Evolutionary conservation across 2,888 invertebrate genomes (phyloP).

Genomic region (Xanthia icteritia): DNA sequence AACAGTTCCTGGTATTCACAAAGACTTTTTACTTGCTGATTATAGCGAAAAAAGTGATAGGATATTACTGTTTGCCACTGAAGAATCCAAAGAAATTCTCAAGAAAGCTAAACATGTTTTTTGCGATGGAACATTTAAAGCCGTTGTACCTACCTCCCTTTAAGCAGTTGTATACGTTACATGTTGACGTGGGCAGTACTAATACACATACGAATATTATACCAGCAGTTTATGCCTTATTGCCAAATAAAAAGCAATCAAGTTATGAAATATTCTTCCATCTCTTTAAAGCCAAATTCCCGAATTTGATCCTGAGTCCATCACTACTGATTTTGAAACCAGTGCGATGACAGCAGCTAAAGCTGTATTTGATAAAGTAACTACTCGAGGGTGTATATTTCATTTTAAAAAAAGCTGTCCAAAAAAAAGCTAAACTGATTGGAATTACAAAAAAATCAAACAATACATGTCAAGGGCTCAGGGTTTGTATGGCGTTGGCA

Average conservation of each 20-base stretch:
- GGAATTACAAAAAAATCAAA: constrained; percentile 8
- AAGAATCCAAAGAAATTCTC: constrained; percentile 44
- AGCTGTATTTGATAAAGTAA: constrained; percentile 34
- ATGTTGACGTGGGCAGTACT: constrained; percentile 34
- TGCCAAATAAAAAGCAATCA: constrained; percentile 39
- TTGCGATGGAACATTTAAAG: no score
- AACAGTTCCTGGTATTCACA: constrained; percentile 33
- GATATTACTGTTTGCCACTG: constrained; percentile 42
- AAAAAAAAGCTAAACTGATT: constrained; percentile 4
- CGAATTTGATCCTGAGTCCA: constrained; percentile 39
- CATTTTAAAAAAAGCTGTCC: constrained; percentile 8
- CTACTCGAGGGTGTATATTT: constrained; percentile 35
- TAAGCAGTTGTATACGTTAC: no score
- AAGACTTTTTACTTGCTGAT: constrained; percentile 41
- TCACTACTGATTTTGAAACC: constrained; percentile 37
- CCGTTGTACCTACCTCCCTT: no score
- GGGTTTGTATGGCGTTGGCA: constrained; percentile 24
- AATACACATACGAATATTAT: constrained; percentile 42
- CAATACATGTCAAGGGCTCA: constrained; percentile 11
- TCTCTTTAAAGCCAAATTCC: constrained; percentile 44
- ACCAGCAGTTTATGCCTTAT: constrained; percentile 26
- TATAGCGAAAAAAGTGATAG: constrained; percentile 26
- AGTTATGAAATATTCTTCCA: constrained; percentile 38
- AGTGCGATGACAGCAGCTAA: constrained; percentile 35
- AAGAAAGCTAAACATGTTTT: constrained; percentile 42